These are phyloP conservation scores for Lasioglossum calceatum DNA, from an alignment of 2,888 invertebrate genomes.

Conservation along the genomic window DNA sequence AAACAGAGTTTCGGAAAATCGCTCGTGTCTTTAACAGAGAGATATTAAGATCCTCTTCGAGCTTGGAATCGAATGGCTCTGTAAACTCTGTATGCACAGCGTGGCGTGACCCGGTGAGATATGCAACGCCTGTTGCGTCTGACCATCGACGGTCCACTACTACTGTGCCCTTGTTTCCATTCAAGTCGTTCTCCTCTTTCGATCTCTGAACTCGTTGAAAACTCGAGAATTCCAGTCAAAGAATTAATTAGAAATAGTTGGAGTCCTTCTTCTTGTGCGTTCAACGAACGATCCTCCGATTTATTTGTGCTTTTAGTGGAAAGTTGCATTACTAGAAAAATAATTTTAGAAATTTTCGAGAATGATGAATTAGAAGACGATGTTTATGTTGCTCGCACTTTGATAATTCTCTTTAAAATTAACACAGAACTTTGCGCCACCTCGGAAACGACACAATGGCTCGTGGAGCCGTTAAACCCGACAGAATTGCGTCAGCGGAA, in stretches of 20 bases:
- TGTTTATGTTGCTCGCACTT: too few species aligned
- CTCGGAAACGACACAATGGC: background rate
- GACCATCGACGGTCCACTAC: background rate
- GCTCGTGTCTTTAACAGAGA: background rate
- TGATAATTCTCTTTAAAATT: background rate
- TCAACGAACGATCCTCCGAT: background rate
- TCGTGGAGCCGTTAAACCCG: background rate
- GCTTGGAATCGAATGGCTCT: background rate
- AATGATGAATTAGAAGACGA: too few species aligned
- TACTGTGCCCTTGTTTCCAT: slow-evolving; percentile 1
- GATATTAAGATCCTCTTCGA: background rate
- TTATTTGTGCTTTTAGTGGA: background rate
- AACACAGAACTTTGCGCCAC: background rate
- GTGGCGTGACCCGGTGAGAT: background rate
- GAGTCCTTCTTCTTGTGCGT: background rate
- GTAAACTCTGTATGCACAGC: background rate
- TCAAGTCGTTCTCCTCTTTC: background rate
- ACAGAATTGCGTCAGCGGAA: background rate
- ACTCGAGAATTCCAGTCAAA: background rate
- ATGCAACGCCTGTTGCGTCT: slow-evolving; percentile 16
- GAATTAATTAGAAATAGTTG: background rate
- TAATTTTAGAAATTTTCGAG: background rate
- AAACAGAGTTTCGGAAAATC: background rate
- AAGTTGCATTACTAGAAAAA: background rate
- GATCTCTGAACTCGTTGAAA: background rate